Evolutionary conservation across 2,797 vertebrate genomes (phyloP).

Genomic region (Tokudaia tokunoshimensis): DNA sequence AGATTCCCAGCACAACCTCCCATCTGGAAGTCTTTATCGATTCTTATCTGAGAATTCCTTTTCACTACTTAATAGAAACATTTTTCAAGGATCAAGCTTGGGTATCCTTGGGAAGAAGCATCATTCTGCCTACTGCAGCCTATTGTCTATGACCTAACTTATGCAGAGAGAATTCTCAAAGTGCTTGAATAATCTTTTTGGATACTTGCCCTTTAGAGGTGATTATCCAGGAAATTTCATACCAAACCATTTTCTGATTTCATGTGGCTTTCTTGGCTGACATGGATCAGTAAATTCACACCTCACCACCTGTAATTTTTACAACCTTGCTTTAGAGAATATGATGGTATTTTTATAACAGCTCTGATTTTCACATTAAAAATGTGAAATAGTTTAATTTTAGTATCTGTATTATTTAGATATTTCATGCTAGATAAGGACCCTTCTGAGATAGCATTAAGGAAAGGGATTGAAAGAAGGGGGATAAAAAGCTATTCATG

Average conservation of each 20-base stretch:
- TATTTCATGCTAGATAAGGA: not conserved
- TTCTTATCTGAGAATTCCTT: not conserved
- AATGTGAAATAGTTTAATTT: not conserved
- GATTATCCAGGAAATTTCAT: not conserved
- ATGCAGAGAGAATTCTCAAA: not conserved
- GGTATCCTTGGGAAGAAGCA: not conserved
- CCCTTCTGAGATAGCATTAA: not conserved
- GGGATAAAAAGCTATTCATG: not conserved
- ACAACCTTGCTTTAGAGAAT: not conserved
- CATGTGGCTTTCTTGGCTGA: not conserved
- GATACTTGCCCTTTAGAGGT: not conserved
- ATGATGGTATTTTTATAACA: not conserved
- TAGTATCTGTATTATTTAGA: not conserved
- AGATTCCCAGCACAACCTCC: not conserved
- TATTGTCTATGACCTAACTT: not conserved
- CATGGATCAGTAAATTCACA: not conserved
- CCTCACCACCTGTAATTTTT: not conserved
- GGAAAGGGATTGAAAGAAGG: not conserved
- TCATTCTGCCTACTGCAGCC: not conserved
- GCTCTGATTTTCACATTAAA: not conserved
- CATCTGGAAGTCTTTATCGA: not conserved
- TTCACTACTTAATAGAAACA: not conserved
- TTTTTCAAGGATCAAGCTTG: not conserved
- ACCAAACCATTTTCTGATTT: slow-evolving; percentile 2
- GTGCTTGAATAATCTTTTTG: not conserved